Evolutionary conservation across 2,113 vertebrate species (phyloP), one percentile per base, ranked within the genome.

Genomic region (Pagrus major): DNA sequence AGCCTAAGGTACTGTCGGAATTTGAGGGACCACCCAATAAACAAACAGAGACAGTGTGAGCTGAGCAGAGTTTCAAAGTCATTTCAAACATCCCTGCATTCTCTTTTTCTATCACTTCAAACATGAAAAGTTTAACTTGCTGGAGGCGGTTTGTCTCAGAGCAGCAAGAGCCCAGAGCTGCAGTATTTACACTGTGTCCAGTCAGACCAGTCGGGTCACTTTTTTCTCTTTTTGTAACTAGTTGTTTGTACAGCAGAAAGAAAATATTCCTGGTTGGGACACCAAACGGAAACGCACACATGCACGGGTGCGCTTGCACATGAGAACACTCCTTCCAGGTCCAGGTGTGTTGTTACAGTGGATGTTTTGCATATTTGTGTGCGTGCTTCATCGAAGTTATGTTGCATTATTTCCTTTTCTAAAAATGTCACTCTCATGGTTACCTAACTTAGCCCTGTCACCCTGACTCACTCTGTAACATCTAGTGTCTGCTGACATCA

Each of bases 1-100:
- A 83, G 89, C 72, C 69, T 37, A 42, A 78, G 66, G 86, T 85
- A 49, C 81, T 78, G 85, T 31, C 80, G 88, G 90, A 92, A 92
- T 91, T 90, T 49, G 55, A 65, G 81, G 90, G 90, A 91, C 89
- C 90, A 88, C 90, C 92, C 85, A 79, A 75, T 89, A 88, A 88
- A 91, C 88, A 92, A 94, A 91, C 86, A 87, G 58, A 16, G 60
- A 72, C 56, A 12, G 60, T 61, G 6, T 18, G 37, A 71, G 23
- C 54, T 55, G 11, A 46, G 54, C n/a, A 56, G 6, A 52, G 42
- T 78, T 76, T 65, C 33, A 4, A 18, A 47, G 0, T 7, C 9
- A 54, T 68, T 73, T 86, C 83, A 75, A 63, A 68, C 46, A 37
- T 46, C 11, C 8, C 10, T 2, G 31, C 35, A 65, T 29, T 39